These are phyloP conservation scores for Petrocephalus sullivani DNA, from an alignment of 2,797 vertebrate species.

Conservation along the genomic window DNA sequence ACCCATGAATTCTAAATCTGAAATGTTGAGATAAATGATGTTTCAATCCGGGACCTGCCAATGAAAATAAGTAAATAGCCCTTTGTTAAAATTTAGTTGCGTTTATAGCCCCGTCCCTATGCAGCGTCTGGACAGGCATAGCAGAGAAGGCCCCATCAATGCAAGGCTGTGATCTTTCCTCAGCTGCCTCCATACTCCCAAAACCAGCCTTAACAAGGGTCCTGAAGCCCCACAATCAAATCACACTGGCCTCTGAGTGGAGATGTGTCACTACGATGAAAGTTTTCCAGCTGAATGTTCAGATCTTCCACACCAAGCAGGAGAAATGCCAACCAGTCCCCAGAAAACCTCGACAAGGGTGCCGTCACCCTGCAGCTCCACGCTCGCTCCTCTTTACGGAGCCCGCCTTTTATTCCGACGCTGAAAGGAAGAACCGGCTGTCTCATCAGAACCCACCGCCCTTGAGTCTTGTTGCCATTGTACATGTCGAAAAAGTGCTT, in stretches of 20 bases:
- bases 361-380: background rate
- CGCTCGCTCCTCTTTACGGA: background rate
- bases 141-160: background rate
- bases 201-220: background rate
- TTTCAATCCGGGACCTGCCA: background rate
- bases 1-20: background rate
- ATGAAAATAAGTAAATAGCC: background rate
- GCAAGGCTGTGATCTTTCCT: background rate
- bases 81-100: background rate
- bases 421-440: background rate
- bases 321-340: background rate
- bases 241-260: background rate
- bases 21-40: background rate
- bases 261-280: background rate
- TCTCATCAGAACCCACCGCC: background rate
- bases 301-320: background rate
- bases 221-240: background rate
- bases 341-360: background rate
- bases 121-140: background rate
- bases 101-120: background rate
- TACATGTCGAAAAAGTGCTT: background rate
- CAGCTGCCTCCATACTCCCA: background rate
- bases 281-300: background rate
- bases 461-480: background rate
- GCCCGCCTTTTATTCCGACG: background rate